A percentile compares a stretch with the other conserved stretches of the same genome.
Evolutionary conservation across 2,113 vertebrate species (phyloP).

Genomic region (Bos taurus): ARS-UCD2.0 NC_037342.1:69061501-69062000

Average conservation of each 20-base stretch:
- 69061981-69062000: not conserved
- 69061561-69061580: not conserved
- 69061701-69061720: not conserved
- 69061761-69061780: not conserved
- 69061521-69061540: not conserved
- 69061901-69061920: not conserved
- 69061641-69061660: not conserved
- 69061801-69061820: not conserved
- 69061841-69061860: not conserved
- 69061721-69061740: fast-evolving
- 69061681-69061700: not conserved
- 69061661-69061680: not conserved
- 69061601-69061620: not conserved
- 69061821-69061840: not conserved
- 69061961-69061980: not conserved
- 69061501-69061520: not conserved
- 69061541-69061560: not conserved
- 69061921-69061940: not conserved
- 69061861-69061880: not conserved
- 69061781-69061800: not conserved
- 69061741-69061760: not conserved
- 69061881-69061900: not conserved
- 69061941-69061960: not conserved
- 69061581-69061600: not conserved
- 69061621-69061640: not conserved